phyloP scores from a whole-genome alignment of 1,140 invertebrate genomes.

The Orius laevigatus region DNA sequence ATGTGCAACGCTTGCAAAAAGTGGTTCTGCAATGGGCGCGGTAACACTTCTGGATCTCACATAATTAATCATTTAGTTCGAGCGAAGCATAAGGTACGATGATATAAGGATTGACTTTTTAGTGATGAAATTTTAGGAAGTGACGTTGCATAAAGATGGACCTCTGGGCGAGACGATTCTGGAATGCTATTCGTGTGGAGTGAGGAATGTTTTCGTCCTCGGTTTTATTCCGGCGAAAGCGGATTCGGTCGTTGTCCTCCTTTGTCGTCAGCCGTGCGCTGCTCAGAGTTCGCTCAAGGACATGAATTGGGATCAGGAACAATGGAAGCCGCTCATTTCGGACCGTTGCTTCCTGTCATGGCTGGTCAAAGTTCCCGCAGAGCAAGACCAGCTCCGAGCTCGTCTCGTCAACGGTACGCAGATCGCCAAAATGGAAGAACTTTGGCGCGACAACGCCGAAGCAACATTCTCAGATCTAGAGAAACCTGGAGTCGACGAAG shows the following conservation, averaged over 20 bases:
- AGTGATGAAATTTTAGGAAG: constrained; percentile 43
- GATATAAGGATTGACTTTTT: background rate
- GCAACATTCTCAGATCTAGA: constrained; percentile 96
- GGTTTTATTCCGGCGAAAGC: constrained; percentile 99
- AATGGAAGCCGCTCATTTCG: constrained; percentile 95
- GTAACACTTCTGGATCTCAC: constrained; percentile 94
- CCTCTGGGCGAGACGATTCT: constrained; percentile 93
- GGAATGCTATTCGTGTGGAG: constrained; percentile 98
- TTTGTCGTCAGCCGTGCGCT: constrained; percentile 95
- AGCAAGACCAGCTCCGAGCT: constrained; percentile 87
- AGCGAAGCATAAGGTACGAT: constrained; percentile 77
- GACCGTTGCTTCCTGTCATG: constrained; percentile 91
- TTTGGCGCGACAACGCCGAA: constrained; percentile 97
- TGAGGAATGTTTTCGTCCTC: constrained; percentile 91
- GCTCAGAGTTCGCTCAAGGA: constrained; percentile 91
- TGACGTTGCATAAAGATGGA: constrained; percentile 91
- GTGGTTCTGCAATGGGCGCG: constrained; percentile 99
- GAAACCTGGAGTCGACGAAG: constrained; percentile 92
- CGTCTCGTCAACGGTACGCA: constrained; percentile 92
- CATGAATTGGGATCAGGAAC: constrained; percentile 98
- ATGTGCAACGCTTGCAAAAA: constrained; percentile 97
- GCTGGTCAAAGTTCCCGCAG: constrained; percentile 90
- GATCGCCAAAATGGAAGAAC: constrained; percentile 93
- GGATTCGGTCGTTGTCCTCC: constrained; percentile 94
- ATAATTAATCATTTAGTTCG: constrained; percentile 97